Base-by-base conservation (phyloP, 53 echinoderm and acorn worm genomes). In the Echinometra lucunter region DNA sequence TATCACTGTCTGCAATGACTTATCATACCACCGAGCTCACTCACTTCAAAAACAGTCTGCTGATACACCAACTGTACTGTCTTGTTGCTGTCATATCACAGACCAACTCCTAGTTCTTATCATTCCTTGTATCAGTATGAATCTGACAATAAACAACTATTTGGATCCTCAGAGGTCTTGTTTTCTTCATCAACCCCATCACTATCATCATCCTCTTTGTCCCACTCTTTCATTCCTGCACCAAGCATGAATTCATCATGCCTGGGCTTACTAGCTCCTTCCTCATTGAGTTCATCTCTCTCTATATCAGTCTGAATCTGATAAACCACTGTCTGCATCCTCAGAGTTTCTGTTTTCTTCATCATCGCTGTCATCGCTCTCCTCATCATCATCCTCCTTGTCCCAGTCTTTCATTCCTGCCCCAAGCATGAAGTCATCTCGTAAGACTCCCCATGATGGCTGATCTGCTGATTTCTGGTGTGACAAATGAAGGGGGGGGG, bases 371-470 rank as follows among this genome's bases (percentile, higher is more conserved):
- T 88, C 96, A 34, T 78, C 63, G 3, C 58, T 53, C 53, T 53
- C 49, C 18, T 72, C 74, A 40, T 94, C 95, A 13, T 94, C 95
- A 66, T 49, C 95, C 35, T 95, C 92, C 66, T 98, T 97, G 91
- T 99, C 99, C 99, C 99, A 99, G 95, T 99, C 99, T 82, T 99
- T 99, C 99, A 99, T 98, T 57, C 88, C 96, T 45, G 98, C 99
- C 11, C 98, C 99, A 96, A 99, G 98, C 99, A 99, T 99, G 91
- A 98, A 99, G 91, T 99, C 96, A 58, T 99, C 99, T 66, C 96
- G 88, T 18, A 99, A 88, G 35, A 99, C 97, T 82, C 96, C 96
- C 99, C 99, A 99, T 21, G 97, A 94, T 75, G 99, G 97, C 78
- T 97, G 95, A 37, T 97, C 95, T 19, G 85, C 95, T 28, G 95